Conservation (phyloP, 30 jellyfish, hydroid and myxozoan species). For the Hydra vulgaris region DNA sequence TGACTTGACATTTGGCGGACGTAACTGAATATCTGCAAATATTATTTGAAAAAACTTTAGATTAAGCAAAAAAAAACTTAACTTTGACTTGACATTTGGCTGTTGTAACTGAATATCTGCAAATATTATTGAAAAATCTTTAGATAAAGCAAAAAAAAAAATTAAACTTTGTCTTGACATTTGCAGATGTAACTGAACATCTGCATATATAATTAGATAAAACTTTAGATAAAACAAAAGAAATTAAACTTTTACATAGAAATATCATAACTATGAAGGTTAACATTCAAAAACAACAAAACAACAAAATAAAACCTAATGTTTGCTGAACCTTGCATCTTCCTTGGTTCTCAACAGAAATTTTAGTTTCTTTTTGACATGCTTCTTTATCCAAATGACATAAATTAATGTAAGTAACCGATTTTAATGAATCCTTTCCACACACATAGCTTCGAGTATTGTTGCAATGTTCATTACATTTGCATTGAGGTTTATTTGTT, state of each 20-base stretch:
- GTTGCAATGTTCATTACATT: conserved; percentile 2
- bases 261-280: neutral
- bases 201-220: neutral
- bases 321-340: neutral
- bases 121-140: neutral
- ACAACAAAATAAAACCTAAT: neutral
- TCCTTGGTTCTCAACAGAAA: neutral
- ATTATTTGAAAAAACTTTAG: too few species aligned
- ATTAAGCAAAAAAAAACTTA: too few species aligned
- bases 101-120: neutral
- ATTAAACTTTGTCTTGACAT: neutral
- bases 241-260: neutral
- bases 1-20: neutral
- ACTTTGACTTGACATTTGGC: neutral
- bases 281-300: neutral
- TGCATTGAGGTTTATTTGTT: conserved; percentile 13
- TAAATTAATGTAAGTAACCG: neutral
- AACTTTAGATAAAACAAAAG: neutral
- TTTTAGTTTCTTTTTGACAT: neutral
- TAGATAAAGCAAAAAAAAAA: too few species aligned
- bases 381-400: conserved; percentile 14
- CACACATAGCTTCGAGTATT: conserved; percentile 4
- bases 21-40: neutral
- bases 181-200: neutral
- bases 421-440: neutral